Evolutionary conservation across 2,888 invertebrate species (phyloP).

Genomic region (Acanthacorydalis orientalis): DNA sequence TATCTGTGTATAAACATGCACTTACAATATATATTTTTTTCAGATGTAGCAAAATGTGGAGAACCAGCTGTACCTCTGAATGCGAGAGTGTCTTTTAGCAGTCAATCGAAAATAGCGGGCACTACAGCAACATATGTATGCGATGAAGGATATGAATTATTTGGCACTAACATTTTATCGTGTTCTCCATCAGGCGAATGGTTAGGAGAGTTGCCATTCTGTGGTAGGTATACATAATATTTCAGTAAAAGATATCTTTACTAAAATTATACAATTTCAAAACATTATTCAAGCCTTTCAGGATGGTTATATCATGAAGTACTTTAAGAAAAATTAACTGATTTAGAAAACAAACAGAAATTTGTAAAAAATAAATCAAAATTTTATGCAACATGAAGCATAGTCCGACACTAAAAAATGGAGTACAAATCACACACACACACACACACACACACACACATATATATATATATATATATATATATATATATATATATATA

Average conservation of each 20-base stretch:
- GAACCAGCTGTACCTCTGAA: slow-evolving; percentile 76
- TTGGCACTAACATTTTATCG: slow-evolving; percentile 53
- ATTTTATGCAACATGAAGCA: no score
- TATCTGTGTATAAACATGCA: no score
- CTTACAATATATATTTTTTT: neutral
- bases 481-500: no score
- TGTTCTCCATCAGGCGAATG: slow-evolving; percentile 59
- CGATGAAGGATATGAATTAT: slow-evolving; percentile 74
- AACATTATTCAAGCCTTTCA: neutral
- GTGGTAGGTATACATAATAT: slow-evolving; percentile 39
- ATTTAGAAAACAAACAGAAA: no score
- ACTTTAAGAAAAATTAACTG: no score
- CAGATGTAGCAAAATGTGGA: slow-evolving; percentile 41
- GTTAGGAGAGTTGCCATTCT: slow-evolving; percentile 69
- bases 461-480: no score
- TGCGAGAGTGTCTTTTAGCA: slow-evolving; percentile 50
- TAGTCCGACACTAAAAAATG: no score
- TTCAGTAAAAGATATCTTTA: neutral
- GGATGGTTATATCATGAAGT: no score
- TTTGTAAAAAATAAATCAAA: no score
- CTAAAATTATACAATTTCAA: neutral
- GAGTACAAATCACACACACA: no score
- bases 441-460: no score
- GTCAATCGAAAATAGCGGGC: slow-evolving; percentile 34
- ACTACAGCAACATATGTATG: slow-evolving; percentile 63